These are phyloP conservation scores for Microctonus aethiopoides DNA, from an alignment of 2,888 invertebrate species.

Conservation along the genomic window DNA sequence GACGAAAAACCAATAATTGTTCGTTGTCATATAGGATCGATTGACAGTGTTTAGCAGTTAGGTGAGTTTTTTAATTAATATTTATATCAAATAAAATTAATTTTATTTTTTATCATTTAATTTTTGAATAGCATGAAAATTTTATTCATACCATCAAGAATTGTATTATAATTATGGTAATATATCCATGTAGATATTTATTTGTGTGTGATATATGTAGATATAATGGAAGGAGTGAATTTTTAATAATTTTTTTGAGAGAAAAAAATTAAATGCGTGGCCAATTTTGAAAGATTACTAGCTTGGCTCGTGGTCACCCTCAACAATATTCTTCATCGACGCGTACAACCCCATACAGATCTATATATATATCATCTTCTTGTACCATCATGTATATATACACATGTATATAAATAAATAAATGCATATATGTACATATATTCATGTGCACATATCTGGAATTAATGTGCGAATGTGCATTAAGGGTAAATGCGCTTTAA, in stretches of 20 bases:
- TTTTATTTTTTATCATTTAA: too few relatives aligned
- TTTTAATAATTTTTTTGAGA: not conserved
- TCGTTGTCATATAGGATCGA: slow-evolving; percentile 45
- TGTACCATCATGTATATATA: not conserved
- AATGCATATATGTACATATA: not conserved
- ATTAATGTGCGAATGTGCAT: not conserved
- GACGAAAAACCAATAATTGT: slow-evolving; percentile 44
- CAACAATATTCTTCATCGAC: slow-evolving; percentile 19
- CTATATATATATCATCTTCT: slow-evolving; percentile 8
- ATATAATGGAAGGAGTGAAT: not conserved
- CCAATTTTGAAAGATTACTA: slow-evolving; percentile 29
- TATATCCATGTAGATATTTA: not conserved
- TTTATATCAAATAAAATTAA: too few relatives aligned
- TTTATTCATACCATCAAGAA: too few relatives aligned
- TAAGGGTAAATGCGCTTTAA: not conserved
- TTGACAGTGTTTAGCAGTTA: slow-evolving; percentile 45
- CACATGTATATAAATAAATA: not conserved
- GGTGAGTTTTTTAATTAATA: slow-evolving; percentile 36
- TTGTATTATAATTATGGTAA: not conserved
- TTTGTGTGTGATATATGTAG: not conserved
- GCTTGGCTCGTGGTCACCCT: slow-evolving; percentile 31
- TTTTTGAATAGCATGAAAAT: too few relatives aligned
- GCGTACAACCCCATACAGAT: slow-evolving; percentile 28
- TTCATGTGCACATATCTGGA: not conserved
- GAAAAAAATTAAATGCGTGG: slow-evolving; percentile 9